These are phyloP conservation scores for Arctocebus calabarensis DNA, from an alignment of 2,797 vertebrate species.

Conservation along the genomic window DNA sequence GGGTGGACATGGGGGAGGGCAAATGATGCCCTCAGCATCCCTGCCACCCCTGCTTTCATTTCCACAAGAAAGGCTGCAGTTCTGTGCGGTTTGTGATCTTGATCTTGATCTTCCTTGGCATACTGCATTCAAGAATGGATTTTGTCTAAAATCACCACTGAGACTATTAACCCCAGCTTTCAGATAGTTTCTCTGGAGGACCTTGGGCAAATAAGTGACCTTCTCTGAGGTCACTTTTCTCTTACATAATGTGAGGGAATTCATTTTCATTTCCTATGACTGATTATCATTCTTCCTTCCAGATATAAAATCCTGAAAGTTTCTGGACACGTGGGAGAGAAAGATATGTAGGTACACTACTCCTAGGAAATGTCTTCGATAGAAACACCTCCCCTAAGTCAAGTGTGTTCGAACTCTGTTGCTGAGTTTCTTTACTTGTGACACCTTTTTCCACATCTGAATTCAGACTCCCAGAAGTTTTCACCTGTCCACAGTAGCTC, in stretches of 20 bases:
- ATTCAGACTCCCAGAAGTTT: not conserved
- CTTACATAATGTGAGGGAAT: not conserved
- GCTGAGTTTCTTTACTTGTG: not conserved
- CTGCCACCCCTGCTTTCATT: not conserved
- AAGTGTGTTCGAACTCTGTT: not conserved
- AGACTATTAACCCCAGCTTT: not conserved
- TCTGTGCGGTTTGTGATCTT: not conserved
- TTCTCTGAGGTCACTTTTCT: not conserved
- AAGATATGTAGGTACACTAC: not conserved
- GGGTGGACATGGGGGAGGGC: not conserved
- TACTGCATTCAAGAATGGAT: not conserved
- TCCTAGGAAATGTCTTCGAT: not conserved
- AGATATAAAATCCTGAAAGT: not conserved
- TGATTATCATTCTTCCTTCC: not conserved
- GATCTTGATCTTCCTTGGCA: not conserved
- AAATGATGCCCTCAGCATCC: fast-evolving
- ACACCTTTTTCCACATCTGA: not conserved
- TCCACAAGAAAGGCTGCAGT: not conserved
- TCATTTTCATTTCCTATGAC: not conserved
- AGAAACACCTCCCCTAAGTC: not conserved
- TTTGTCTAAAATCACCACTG: not conserved
- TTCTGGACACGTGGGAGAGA: not conserved
- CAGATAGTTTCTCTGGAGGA: not conserved
- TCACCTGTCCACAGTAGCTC: not conserved
- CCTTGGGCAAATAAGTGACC: not conserved